Evolutionary conservation across 2,797 vertebrate genomes (phyloP).

Genomic region (Thaleichthys pacificus): DNA sequence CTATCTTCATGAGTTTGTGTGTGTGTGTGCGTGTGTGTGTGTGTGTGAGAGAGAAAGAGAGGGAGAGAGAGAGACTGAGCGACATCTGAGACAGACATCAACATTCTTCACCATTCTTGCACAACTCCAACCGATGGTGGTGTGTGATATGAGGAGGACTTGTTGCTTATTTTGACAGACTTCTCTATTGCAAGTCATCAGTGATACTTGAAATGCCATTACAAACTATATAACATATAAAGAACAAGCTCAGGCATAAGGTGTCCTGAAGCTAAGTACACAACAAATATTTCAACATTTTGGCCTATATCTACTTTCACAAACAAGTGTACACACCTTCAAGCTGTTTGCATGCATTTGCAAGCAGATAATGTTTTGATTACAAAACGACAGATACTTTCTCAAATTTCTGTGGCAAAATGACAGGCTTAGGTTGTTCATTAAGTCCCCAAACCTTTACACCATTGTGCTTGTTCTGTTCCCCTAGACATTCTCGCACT

Average conservation of each 20-base stretch:
- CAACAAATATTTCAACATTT: too few species aligned
- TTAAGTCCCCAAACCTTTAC: not conserved
- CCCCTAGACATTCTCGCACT: not conserved
- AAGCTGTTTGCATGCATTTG: not conserved
- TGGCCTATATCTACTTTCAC: not conserved
- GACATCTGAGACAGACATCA: conserved; percentile 1
- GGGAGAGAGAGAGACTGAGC: not conserved
- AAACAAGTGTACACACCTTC: not conserved
- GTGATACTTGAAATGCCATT: not conserved
- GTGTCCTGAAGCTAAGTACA: too few species aligned
- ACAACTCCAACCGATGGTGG: not conserved
- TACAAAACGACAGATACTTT: not conserved
- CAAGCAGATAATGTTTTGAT: not conserved
- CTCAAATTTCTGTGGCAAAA: not conserved
- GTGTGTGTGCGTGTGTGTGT: too few species aligned
- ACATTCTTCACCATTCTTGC: not conserved
- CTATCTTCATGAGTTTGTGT: not conserved
- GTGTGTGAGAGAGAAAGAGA: not conserved
- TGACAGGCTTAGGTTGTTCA: too few species aligned
- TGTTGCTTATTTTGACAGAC: not conserved
- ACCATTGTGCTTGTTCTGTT: not conserved
- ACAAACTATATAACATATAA: not conserved
- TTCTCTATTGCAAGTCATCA: not conserved
- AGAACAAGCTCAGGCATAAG: too few species aligned
- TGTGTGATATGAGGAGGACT: too few species aligned